Conservation (phyloP, 2,113 vertebrate species). For the Paraplagusia blochii region DNA sequence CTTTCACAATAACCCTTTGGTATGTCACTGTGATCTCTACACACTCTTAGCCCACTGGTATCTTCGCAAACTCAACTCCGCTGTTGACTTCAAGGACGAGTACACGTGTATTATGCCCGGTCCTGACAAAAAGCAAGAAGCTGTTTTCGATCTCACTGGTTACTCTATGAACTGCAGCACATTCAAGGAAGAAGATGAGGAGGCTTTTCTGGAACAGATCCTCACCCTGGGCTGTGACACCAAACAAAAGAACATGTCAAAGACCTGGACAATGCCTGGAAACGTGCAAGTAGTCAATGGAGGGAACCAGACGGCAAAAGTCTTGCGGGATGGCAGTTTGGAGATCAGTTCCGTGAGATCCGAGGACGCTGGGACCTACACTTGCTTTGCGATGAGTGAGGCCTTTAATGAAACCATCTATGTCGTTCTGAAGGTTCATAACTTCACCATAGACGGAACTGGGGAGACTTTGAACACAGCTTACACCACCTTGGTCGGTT, state of each 20-base stretch:
- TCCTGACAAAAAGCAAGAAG: constrained; percentile 53
- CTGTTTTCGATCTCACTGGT: constrained; percentile 75
- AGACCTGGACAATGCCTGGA: constrained; percentile 85
- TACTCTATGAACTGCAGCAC: constrained; percentile 89
- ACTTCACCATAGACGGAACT: constrained; percentile 82
- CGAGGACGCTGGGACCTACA: constrained; percentile 87
- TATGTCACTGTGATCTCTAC: constrained; percentile 86
- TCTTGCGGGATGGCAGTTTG: constrained; percentile 82
- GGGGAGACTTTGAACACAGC: constrained; percentile 91
- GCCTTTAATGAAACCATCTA: constrained; percentile 91
- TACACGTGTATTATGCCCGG: constrained; percentile 72
- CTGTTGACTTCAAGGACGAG: constrained; percentile 87
- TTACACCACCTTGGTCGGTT: constrained; percentile 96
- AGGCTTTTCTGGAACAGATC: constrained; percentile 83
- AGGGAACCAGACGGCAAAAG: constrained; percentile 77
- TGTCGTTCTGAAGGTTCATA: constrained; percentile 89
- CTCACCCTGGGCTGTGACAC: constrained; percentile 87
- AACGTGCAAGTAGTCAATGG: constrained; percentile 71
- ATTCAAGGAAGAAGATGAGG: constrained; percentile 80
- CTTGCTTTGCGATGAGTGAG: constrained; percentile 84
- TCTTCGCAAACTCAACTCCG: constrained; percentile 84
- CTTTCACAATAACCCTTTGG: constrained; percentile 88
- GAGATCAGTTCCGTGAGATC: constrained; percentile 72
- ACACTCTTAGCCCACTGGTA: constrained; percentile 86
- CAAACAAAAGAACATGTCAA: constrained; percentile 77